These are phyloP conservation scores for Dascillus cervinus DNA, from an alignment of 2,888 invertebrate species.

Conservation along the genomic window DNA sequence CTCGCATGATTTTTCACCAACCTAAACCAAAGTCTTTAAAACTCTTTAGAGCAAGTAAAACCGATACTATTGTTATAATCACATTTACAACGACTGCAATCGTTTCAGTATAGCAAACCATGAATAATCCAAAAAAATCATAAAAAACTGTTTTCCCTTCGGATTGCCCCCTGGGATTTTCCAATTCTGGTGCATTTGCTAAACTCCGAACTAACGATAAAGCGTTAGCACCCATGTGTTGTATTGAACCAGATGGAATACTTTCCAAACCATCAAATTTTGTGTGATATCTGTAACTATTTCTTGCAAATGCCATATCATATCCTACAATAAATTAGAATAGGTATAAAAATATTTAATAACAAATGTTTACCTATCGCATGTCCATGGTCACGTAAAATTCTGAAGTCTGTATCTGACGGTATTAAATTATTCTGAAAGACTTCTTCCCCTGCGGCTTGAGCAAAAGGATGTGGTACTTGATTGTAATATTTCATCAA, in stretches of 20 bases:
- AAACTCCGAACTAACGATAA: slow-evolving; percentile 42
- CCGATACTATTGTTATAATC: slow-evolving; percentile 31
- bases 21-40: slow-evolving; percentile 8
- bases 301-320: slow-evolving; percentile 55
- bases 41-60: slow-evolving; percentile 27
- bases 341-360: too few relatives aligned
- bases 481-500: slow-evolving; percentile 48
- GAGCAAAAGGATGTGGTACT: slow-evolving; percentile 55
- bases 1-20: neutral
- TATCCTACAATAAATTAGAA: slow-evolving; percentile 48
- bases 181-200: slow-evolving; percentile 33
- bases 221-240: slow-evolving; percentile 55
- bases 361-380: slow-evolving; percentile 46
- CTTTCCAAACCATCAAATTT: slow-evolving; percentile 46
- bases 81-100: slow-evolving; percentile 16
- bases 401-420: slow-evolving; percentile 73
- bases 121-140: slow-evolving; percentile 61
- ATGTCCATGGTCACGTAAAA: slow-evolving; percentile 65
- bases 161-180: slow-evolving; percentile 20
- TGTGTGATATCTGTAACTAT: slow-evolving; percentile 61
- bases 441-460: slow-evolving; percentile 52
- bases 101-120: slow-evolving; percentile 55
- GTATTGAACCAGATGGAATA: slow-evolving; percentile 53
- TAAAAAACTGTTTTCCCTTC: slow-evolving; percentile 55
- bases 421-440: slow-evolving; percentile 62